These are phyloP conservation scores for Aphrophora alni DNA, from an alignment of 2,888 invertebrate genomes.

Conservation along the genomic window DNA sequence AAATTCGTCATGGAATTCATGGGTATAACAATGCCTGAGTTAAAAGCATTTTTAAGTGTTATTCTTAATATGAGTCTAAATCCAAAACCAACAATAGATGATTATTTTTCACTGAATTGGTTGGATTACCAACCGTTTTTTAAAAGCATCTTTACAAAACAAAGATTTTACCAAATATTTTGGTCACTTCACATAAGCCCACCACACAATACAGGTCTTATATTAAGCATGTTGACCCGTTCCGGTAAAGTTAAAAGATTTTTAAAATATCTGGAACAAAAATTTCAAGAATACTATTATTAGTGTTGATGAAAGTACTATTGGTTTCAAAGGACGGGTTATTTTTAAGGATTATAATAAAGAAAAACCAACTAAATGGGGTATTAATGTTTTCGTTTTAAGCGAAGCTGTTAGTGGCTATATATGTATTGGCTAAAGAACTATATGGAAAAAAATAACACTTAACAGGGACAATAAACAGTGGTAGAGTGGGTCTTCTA, in stretches of 20 bases:
- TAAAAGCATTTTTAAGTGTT: slow-evolving; percentile 4
- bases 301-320: not conserved
- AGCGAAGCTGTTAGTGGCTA: not conserved
- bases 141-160: slow-evolving; percentile 3
- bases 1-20: slow-evolving; percentile 3
- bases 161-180: slow-evolving; percentile 17
- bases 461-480: not conserved
- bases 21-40: slow-evolving; percentile 3
- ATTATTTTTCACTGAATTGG: not conserved
- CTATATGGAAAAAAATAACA: not conserved
- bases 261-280: not conserved
- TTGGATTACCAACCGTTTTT: slow-evolving; percentile 12
- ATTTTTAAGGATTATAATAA: slow-evolving; percentile 20
- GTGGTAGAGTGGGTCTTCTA: not conserved
- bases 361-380: not conserved
- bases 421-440: not conserved
- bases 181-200: slow-evolving; percentile 3
- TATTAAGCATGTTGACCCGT: not conserved
- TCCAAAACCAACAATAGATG: not conserved
- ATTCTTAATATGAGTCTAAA: not conserved
- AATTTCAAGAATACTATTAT: slow-evolving; percentile 6
- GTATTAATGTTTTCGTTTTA: not conserved
- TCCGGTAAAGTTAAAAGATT: slow-evolving; percentile 18
- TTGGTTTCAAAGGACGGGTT: slow-evolving; percentile 7
- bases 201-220: not conserved